phyloP scores from a whole-genome alignment of 1,140 invertebrate genomes.

The Choristoneura fumiferana region DNA sequence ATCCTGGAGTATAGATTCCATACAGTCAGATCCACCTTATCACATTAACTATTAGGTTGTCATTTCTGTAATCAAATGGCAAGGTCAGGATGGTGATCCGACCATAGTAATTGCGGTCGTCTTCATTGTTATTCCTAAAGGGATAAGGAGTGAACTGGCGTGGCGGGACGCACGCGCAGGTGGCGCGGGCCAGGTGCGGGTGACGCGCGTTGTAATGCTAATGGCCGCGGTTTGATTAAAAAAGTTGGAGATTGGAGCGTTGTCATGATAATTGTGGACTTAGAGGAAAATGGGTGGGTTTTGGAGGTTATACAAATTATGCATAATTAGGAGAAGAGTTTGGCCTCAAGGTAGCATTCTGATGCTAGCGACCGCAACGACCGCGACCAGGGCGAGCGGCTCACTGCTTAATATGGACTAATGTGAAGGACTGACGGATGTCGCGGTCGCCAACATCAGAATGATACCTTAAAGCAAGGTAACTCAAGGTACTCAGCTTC shows the following conservation, averaged over 20 bases:
- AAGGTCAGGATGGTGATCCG: not conserved
- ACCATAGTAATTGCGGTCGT: not conserved
- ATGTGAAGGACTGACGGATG: too few relatives aligned
- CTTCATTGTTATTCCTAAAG: not conserved
- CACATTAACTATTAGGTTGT: not conserved
- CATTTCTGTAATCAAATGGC: slow-evolving; percentile 2
- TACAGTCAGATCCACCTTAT: not conserved
- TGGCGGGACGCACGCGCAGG: not conserved
- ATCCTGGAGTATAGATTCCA: not conserved
- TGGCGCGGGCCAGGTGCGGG: slow-evolving; percentile 6
- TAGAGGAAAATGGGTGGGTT: not conserved
- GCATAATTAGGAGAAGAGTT: too few relatives aligned
- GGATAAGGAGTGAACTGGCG: not conserved
- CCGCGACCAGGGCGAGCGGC: too few relatives aligned
- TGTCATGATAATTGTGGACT: slow-evolving; percentile 12
- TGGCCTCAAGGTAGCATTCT: too few relatives aligned
- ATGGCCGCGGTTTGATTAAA: slow-evolving; percentile 17
- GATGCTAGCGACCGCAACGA: too few relatives aligned
- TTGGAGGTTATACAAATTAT: too few relatives aligned
- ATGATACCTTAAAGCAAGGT: too few relatives aligned
- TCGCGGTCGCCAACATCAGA: too few relatives aligned
- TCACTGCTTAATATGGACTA: too few relatives aligned
- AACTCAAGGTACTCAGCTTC: too few relatives aligned
- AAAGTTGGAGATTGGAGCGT: slow-evolving; percentile 9
- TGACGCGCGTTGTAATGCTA: slow-evolving; percentile 14